Conservation (phyloP, 2,888 invertebrate species). For the Leptarthrus brevirostris region DNA sequence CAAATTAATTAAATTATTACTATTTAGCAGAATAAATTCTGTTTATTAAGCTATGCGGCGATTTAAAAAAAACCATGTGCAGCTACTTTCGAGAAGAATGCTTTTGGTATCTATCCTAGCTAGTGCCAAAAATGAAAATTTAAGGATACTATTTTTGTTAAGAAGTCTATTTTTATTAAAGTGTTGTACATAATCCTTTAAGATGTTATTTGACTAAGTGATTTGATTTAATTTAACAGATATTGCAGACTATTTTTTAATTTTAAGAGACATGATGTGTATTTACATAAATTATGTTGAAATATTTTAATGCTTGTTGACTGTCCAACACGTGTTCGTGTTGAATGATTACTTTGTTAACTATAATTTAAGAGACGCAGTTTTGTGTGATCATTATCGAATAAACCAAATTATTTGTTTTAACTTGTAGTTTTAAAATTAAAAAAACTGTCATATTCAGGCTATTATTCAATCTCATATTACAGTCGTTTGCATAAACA, state of each 20-base stretch:
- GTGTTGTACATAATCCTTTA: slow-evolving; percentile 33
- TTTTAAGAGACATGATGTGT: slow-evolving; percentile 15
- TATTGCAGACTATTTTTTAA: slow-evolving; percentile 4
- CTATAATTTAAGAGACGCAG: slow-evolving; percentile 29
- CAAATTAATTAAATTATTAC: slow-evolving; percentile 43
- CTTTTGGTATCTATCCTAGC: too few species aligned
- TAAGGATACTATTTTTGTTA: slow-evolving; percentile 37
- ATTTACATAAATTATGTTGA: slow-evolving; percentile 26
- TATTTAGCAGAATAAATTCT: too few species aligned
- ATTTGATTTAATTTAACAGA: slow-evolving; percentile 17
- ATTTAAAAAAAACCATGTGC: background rate
- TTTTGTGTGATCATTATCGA: slow-evolving; percentile 43
- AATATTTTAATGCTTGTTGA: slow-evolving; percentile 44
- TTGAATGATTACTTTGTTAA: slow-evolving; percentile 38
- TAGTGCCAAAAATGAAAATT: slow-evolving; percentile 36
- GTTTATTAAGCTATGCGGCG: too few species aligned
- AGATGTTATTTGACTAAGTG: slow-evolving; percentile 31
- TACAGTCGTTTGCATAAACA: too few species aligned
- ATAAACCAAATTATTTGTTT: slow-evolving; percentile 17
- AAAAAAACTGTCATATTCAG: too few species aligned
- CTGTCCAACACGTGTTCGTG: slow-evolving; percentile 24
- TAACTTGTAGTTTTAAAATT: too few species aligned
- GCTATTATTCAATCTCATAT: too few species aligned
- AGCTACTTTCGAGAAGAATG: too few species aligned
- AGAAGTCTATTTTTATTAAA: slow-evolving; percentile 41